Evolutionary conservation across 2,888 invertebrate genomes (phyloP), one percentile per base, ranked within the genome.

Genomic region (Helobdella robusta): DNA sequence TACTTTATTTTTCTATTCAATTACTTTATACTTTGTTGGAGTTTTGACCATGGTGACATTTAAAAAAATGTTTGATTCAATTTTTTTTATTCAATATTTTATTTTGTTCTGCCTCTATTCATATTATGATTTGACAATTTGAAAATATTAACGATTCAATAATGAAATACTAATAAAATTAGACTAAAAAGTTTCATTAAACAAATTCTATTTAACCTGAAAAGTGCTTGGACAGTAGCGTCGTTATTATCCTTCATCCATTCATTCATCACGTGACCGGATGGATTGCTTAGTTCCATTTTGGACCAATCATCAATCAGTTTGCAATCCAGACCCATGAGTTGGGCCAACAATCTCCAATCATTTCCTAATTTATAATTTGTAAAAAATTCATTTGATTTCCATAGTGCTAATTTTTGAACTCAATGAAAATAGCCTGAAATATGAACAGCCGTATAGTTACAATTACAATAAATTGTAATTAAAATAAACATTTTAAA

Each of bases 281-380:
- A 28, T 15, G 6, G 25, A 6, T 58, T 58, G 8, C 5, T 25
- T 15, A 59, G 30, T 28, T 36, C 23, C 59, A 59, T 59, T 18
- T 34, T 23, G n/a, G 36, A 23, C 59, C 59, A 59, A 8, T 30
- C 8, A 20, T 15, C 8, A 4, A 59, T 32, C 36, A 23, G 32
- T 6, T 59, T 23, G 20, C 59, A 59, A 35, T 36, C 59, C 5
- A 59, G 11, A 34, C 59, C 59, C 3, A 59, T 32, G 15, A 35
- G 35, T 20, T 59, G 15, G 15, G 59, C 59, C 59, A 59, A 20
- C 36, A 35, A 23, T 20, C 59, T 34, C 59, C 59, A 59, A 20
- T 59, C 59, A 6, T 34, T 36, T 6, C 32, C 59, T 59, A 23
- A 34, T 15, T 15, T 8, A 20, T 6, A 50, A 8, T 50, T 50